Percentiles rank a stretch among this genome's conserved stretches.
Conservation (phyloP, 2,888 invertebrate genomes). For the Cephus nigrinus region DNA sequence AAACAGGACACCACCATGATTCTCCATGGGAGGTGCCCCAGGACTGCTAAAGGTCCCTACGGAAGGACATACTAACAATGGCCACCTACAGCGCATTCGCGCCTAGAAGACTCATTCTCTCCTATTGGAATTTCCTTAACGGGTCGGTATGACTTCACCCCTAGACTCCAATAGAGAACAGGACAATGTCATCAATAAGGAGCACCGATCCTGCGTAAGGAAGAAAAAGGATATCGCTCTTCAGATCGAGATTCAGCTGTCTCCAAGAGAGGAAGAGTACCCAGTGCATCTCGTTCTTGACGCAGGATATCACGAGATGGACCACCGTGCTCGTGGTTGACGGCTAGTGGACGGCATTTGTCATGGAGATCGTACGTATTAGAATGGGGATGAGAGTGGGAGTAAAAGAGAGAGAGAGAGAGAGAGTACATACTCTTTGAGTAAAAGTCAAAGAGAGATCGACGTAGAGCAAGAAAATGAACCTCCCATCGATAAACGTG, state of each 20-base stretch:
- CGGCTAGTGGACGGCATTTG: constrained; percentile 41
- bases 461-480: constrained; percentile 27
- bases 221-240: not conserved
- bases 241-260: not conserved
- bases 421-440: not conserved
- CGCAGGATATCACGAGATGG: constrained; percentile 11
- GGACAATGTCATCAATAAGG: not conserved
- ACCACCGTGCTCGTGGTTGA: constrained; percentile 39
- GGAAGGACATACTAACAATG: constrained; percentile 26
- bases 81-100: constrained; percentile 44
- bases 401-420: constrained; percentile 9
- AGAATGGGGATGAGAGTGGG: constrained; percentile 28
- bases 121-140: not conserved
- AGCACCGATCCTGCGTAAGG: not conserved
- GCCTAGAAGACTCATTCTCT: constrained; percentile 34
- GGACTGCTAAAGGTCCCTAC: not conserved
- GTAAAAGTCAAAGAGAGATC: constrained; percentile 4
- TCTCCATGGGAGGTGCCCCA: not conserved
- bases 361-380: constrained; percentile 50
- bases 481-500: constrained; percentile 5
- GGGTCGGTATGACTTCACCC: not conserved
- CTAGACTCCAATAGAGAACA: not conserved
- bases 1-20: not conserved
- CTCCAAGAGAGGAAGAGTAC: not conserved
- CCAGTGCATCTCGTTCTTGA: not conserved